Evolutionary conservation across 1,140 invertebrate genomes (phyloP).

Genomic region (Drosophila orena): DNA sequence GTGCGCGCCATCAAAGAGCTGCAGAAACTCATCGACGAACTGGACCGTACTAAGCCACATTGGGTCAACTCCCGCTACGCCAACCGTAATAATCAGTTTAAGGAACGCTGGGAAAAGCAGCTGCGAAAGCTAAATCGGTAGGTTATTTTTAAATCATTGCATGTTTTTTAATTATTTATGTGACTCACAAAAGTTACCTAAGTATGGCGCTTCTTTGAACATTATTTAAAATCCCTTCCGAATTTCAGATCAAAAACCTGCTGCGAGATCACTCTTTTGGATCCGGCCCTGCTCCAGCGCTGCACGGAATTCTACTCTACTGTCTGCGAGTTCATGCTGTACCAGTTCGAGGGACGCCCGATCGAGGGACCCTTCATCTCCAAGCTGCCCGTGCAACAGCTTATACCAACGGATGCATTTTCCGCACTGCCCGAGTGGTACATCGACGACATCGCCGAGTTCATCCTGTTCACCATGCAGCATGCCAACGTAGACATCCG

Average conservation of each 20-base stretch:
- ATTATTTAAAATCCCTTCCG: conserved; percentile 14
- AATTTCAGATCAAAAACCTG: conserved; percentile 91
- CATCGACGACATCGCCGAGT: conserved; percentile 98
- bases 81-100: conserved; percentile 91
- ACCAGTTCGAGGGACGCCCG: conserved; percentile 86
- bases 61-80: conserved; percentile 93
- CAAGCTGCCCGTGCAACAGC: conserved; percentile 86
- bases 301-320: conserved; percentile 94
- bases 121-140: conserved; percentile 89
- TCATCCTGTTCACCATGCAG: conserved; percentile 96
- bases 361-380: conserved; percentile 84
- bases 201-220: background rate
- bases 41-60: conserved; percentile 91
- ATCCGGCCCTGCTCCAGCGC: conserved; percentile 91
- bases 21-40: conserved; percentile 95
- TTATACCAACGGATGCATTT: conserved; percentile 90
- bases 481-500: conserved; percentile 92
- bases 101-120: conserved; percentile 95
- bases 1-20: conserved; percentile 93
- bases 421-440: conserved; percentile 97
- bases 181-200: too few relatives aligned
- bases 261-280: conserved; percentile 94
- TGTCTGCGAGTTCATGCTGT: conserved; percentile 91
- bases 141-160: background rate
- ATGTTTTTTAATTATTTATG: too few relatives aligned